phyloP scores from a whole-genome alignment of 1,140 invertebrate species.

The Diuraphis noxia region DNA sequence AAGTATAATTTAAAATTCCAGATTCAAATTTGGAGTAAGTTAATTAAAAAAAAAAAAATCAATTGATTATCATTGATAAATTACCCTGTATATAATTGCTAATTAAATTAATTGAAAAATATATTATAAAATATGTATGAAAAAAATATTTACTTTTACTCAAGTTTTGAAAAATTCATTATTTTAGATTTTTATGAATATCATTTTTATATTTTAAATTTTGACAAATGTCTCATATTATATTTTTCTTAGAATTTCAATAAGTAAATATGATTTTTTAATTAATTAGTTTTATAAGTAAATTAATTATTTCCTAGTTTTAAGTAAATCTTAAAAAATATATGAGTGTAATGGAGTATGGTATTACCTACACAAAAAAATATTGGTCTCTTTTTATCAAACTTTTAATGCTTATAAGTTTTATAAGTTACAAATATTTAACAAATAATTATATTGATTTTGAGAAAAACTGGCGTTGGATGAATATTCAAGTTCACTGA shows the following conservation, averaged over 20 bases:
- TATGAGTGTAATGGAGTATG: neutral
- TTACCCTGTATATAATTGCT: too few relatives aligned
- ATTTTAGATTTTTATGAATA: too few relatives aligned
- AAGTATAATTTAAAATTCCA: too few relatives aligned
- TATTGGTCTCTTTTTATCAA: neutral
- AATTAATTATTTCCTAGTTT: neutral
- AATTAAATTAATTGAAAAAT: too few relatives aligned
- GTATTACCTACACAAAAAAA: neutral
- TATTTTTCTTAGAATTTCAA: neutral
- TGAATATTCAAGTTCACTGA: neutral
- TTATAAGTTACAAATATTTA: neutral
- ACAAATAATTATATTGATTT: neutral
- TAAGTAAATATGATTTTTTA: neutral
- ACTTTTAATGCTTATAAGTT: neutral
- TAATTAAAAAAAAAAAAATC: too few relatives aligned
- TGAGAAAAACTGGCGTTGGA: neutral
- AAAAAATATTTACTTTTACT: too few relatives aligned
- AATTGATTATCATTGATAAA: too few relatives aligned
- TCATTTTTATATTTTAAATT: too few relatives aligned
- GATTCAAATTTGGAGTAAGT: too few relatives aligned
- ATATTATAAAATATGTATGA: too few relatives aligned
- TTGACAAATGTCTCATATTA: too few relatives aligned
- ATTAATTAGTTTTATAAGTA: neutral
- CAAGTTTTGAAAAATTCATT: too few relatives aligned
- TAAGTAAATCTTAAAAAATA: neutral